phyloP scores from a whole-genome alignment of 2,113 vertebrate species.

The Corydoras maculifer region DNA sequence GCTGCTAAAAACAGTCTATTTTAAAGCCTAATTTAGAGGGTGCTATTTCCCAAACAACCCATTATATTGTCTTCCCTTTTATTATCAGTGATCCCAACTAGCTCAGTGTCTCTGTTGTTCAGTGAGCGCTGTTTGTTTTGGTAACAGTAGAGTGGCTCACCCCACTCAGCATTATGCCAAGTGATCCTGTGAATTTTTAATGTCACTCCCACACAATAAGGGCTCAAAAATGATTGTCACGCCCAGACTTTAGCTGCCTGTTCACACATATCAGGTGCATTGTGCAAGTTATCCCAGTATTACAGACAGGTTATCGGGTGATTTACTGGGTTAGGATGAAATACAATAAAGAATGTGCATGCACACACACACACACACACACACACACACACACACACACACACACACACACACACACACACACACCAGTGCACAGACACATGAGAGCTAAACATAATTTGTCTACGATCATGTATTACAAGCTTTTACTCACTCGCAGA shows the following conservation, averaged over 20 bases:
- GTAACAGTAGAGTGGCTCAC: constrained; percentile 26
- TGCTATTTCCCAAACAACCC: constrained; percentile 2
- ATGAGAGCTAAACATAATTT: too few relatives aligned
- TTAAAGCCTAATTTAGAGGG: background rate
- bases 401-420: background rate
- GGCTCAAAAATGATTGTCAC: constrained; percentile 16
- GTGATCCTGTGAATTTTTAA: constrained; percentile 29
- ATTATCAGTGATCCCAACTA: constrained; percentile 10
- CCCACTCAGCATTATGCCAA: constrained; percentile 19
- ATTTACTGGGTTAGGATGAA: constrained; percentile 1
- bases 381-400: background rate
- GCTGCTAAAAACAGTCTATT: background rate
- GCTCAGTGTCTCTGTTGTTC: constrained; percentile 17
- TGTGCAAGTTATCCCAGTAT: constrained; percentile 22
- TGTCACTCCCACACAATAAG: constrained; percentile 17
- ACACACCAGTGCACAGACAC: too few relatives aligned
- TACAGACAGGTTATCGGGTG: constrained; percentile 12
- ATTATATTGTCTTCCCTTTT: constrained; percentile 2
- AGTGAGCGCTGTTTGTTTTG: constrained; percentile 28
- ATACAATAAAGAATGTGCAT: background rate
- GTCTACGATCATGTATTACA: background rate
- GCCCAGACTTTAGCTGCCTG: background rate
- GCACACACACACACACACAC: background rate
- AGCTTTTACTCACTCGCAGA: background rate
- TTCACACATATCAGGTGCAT: constrained; percentile 12